Evolutionary conservation across 2,113 vertebrate species (phyloP), one percentile per base, ranked within the genome.

Genomic region (Mus pahari): DNA sequence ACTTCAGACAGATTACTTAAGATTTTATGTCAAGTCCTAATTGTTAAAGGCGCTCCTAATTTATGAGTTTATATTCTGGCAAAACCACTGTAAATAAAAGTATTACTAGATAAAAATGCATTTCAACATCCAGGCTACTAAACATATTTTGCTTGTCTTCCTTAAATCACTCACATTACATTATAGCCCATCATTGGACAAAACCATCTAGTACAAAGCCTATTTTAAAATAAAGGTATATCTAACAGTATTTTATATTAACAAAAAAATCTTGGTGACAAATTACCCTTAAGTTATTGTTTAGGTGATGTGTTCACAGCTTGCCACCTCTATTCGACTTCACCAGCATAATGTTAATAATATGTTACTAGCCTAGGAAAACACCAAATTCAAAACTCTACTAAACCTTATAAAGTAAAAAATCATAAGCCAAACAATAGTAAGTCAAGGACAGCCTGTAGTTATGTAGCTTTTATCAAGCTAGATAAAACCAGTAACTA

Each of bases 1-100:
- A 77, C 50, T 86, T 84, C 53, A 48, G 68, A 90, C 33, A 74
- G 33, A 92, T 89, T 60, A 94, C 20, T 82, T 90, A n/a, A 58
- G 7, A 58, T 70, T 88, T 74, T 79, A 68, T 55, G 53, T 91
- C 50, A 81, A 39, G 50, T 83, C 82, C 42, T 89, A 92, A 31
- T 87, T 77, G 86, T 75, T 74, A 64, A 42, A 90, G 58, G 5
- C n/a, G 17, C 12, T 91, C 16, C 24, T 86, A 12, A 48, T 48
- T 48, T 94, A 64, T 24, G 5, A 79, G 26, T 14, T 86, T 86
- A 86, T 6, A 86, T 39, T 20, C 26, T 79, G 48, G 33, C 39
- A 94, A 82, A 39, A 7, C 5, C 33, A 89, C 7, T 33, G 2
- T 83, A 83, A 83, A 39, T 84, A 22, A 83, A 90, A 94, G 73